Evolutionary conservation across 2,888 invertebrate species (phyloP).

Genomic region (Papilio gigon): DNA sequence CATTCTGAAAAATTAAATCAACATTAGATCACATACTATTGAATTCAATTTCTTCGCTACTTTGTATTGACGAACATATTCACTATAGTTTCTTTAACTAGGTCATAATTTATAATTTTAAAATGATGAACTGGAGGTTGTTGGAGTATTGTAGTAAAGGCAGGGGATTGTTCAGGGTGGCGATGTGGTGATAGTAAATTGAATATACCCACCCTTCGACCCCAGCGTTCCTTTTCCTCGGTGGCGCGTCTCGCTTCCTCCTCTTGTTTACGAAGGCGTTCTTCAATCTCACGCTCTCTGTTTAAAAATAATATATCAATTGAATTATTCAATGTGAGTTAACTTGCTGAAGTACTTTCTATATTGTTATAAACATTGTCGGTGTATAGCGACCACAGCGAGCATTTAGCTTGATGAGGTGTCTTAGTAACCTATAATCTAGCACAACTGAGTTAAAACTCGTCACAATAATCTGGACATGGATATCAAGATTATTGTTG

Average conservation of each 20-base stretch:
- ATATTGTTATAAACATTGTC: conserved; percentile 50
- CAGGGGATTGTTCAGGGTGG: no score
- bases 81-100: no score
- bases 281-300: conserved; percentile 94
- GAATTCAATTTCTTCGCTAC: no score
- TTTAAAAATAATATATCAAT: conserved; percentile 35
- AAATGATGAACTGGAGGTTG: no score
- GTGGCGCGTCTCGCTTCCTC: conserved; percentile 70
- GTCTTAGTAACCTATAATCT: conserved; percentile 69
- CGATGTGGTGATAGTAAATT: conserved; percentile 30
- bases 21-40: conserved; percentile 7
- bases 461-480: conserved; percentile 52
- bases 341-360: not conserved
- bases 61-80: no score
- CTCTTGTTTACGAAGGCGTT: conserved; percentile 87
- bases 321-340: not conserved
- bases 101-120: no score
- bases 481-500: conserved; percentile 52
- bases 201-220: conserved; percentile 67
- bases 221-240: conserved; percentile 77
- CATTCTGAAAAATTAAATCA: conserved; percentile 60
- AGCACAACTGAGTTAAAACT: conserved; percentile 55
- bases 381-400: conserved; percentile 71
- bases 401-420: conserved; percentile 57
- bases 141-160: no score